Percentiles rank a stretch among this genome's conserved stretches.
phyloP scores from a whole-genome alignment of 35 echinoderm and acorn worm species.

The Ophiothrix spiculata region DNA sequence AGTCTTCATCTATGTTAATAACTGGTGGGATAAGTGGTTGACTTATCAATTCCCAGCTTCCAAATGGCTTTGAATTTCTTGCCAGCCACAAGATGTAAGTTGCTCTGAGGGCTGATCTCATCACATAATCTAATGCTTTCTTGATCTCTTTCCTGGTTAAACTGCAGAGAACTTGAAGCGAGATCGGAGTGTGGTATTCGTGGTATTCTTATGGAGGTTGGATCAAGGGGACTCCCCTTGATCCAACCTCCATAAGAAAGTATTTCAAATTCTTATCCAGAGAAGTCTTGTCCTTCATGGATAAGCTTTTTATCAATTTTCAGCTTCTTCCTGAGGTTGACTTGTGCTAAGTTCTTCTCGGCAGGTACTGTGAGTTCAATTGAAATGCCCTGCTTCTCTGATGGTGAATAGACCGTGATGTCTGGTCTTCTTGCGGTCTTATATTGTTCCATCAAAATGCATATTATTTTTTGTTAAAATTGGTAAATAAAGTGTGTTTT shows the following conservation, averaged over 20 bases:
- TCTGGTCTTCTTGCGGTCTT: neutral
- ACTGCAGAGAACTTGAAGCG: conserved; percentile 4
- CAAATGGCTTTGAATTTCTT: neutral
- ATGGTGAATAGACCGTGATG: neutral
- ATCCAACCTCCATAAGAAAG: neutral
- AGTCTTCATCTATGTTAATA: neutral
- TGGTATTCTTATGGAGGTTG: too few relatives aligned
- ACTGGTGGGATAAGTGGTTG: neutral
- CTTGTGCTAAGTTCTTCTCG: neutral
- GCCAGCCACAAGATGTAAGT: neutral
- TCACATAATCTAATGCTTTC: neutral
- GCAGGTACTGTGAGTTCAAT: conserved; percentile 7
- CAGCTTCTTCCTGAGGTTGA: neutral
- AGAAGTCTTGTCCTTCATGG: neutral
- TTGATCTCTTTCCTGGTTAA: neutral
- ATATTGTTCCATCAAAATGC: too few relatives aligned
- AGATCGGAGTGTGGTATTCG: neutral
- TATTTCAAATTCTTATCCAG: neutral
- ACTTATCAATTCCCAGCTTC: neutral
- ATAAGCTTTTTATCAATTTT: neutral
- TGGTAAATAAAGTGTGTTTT: too few relatives aligned
- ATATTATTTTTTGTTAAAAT: too few relatives aligned
- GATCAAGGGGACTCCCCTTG: too few relatives aligned
- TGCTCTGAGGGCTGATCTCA: neutral
- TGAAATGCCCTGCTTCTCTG: neutral